A percentile compares a stretch with the other conserved stretches of the same genome.
These are phyloP conservation scores for Cebus imitator DNA, from an alignment of 2,113 vertebrate genomes.

Conservation along the genomic window DNA sequence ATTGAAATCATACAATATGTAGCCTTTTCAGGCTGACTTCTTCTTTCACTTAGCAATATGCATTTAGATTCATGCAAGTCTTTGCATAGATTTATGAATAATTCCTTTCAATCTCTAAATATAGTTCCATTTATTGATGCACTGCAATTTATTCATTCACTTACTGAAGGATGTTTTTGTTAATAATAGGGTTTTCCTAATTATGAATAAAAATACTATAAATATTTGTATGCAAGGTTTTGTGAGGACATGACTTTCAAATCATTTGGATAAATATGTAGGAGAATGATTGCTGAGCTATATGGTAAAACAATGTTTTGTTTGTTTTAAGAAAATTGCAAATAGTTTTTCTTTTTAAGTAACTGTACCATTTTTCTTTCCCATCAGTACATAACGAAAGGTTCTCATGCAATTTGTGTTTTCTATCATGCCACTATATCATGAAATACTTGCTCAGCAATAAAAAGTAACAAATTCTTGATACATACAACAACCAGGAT, in stretches of 20 bases:
- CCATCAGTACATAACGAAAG: neutral
- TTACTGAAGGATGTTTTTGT: neutral
- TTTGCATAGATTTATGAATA: neutral
- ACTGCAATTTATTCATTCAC: neutral
- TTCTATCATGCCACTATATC: neutral
- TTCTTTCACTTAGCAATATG: neutral
- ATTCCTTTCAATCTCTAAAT: neutral
- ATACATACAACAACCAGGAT: neutral
- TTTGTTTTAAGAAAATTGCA: neutral
- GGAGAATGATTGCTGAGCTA: neutral
- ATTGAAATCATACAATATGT: neutral
- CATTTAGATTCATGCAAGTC: neutral
- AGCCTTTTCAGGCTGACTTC: neutral
- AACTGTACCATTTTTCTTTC: neutral
- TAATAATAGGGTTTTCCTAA: neutral
- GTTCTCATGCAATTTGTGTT: neutral
- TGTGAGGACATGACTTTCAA: neutral
- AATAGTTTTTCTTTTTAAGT: neutral
- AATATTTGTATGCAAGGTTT: neutral
- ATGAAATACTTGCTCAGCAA: neutral
- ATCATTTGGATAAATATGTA: neutral
- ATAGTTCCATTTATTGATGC: neutral
- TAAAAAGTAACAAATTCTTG: neutral
- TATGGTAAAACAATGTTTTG: neutral
- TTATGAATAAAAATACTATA: neutral